Conservation (phyloP, 2,888 invertebrate genomes). For the Plusia festucae region DNA sequence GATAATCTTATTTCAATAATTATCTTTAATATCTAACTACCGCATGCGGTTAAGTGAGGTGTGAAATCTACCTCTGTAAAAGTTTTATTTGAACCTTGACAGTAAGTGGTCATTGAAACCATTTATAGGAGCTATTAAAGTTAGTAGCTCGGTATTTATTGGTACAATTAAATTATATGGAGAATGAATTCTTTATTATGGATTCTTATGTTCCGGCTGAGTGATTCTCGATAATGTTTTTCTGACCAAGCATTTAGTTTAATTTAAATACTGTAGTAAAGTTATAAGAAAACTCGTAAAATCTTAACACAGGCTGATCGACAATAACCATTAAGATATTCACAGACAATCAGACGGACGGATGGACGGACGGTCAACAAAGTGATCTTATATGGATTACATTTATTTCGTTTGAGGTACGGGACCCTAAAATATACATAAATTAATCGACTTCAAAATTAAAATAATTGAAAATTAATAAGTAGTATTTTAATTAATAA, state of each 20-base stretch:
- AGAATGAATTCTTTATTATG: background rate
- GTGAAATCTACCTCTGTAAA: background rate
- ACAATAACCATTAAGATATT: too few species aligned
- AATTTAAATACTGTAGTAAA: background rate
- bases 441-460: too few species aligned
- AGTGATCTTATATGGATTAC: too few species aligned
- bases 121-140: background rate
- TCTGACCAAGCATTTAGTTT: background rate
- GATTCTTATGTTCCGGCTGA: background rate
- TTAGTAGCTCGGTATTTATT: background rate
- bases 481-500: too few species aligned
- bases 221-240: background rate
- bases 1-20: constrained; percentile 13
- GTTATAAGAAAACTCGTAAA: background rate
- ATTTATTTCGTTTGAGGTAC: too few species aligned
- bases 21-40: constrained; percentile 11
- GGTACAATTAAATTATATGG: background rate
- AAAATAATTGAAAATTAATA: too few species aligned
- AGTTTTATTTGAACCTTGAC: background rate
- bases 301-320: too few species aligned
- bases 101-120: background rate
- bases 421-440: too few species aligned
- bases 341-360: too few species aligned
- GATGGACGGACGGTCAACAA: too few species aligned
- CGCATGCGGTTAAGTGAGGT: constrained; percentile 14